phyloP scores from a whole-genome alignment of 1,140 invertebrate genomes.

The Ceratina japonica region DNA sequence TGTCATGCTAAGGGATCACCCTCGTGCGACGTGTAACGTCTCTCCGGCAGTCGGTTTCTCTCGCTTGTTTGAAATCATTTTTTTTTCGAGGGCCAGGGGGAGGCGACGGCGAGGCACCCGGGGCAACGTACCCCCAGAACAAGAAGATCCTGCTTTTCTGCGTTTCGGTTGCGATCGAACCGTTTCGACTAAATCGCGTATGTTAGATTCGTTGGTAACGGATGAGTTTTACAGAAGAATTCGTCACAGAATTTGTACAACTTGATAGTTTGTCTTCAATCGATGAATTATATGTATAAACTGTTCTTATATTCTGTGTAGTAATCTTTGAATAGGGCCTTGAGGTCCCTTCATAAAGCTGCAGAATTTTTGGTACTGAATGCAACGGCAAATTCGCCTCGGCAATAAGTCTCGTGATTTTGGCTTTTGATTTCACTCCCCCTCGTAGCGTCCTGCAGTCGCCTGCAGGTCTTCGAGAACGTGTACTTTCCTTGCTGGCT shows the following conservation, averaged over 20 bases:
- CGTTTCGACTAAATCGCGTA: background rate
- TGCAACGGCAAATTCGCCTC: constrained; percentile 23
- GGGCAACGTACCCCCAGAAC: constrained; percentile 32
- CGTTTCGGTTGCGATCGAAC: background rate
- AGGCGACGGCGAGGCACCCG: constrained; percentile 1
- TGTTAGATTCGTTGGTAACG: background rate
- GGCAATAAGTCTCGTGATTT: constrained; percentile 8
- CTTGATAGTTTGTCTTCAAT: no score
- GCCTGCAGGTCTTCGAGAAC: constrained; percentile 44
- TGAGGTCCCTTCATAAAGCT: background rate
- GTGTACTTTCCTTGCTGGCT: constrained; percentile 49
- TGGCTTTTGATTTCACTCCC: constrained; percentile 48
- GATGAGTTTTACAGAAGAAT: background rate
- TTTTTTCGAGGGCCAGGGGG: constrained; percentile 47
- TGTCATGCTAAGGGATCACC: constrained; percentile 70
- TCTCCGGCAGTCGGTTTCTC: constrained; percentile 59
- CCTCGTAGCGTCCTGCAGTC: constrained; percentile 37
- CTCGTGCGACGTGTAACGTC: constrained; percentile 63
- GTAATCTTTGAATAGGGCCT: no score
- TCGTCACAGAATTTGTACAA: no score
- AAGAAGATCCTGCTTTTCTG: constrained; percentile 7
- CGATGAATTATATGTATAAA: no score
- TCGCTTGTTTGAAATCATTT: constrained; percentile 63
- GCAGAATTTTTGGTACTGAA: constrained; percentile 29
- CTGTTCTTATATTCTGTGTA: no score